Percentiles rank a stretch among this genome's conserved stretches.
Conservation (phyloP, 2,113 vertebrate genomes). For the Sterrhoptilus dennistouni region DNA sequence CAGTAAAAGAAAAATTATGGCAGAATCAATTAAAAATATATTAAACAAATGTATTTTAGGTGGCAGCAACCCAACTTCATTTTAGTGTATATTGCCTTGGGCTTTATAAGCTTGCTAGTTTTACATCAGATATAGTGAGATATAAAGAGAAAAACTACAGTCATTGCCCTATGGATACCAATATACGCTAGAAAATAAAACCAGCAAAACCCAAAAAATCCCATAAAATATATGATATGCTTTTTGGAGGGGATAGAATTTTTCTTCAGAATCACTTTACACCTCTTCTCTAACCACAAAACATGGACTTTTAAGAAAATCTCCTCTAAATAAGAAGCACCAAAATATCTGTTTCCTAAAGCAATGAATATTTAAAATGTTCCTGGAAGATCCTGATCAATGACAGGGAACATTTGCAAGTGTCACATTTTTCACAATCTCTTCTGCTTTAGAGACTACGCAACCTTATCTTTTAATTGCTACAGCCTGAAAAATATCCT, state of each 20-base stretch:
- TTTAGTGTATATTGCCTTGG: neutral
- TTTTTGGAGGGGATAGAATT: neutral
- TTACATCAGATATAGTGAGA: neutral
- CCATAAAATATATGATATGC: neutral
- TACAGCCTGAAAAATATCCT: neutral
- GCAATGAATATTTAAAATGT: neutral
- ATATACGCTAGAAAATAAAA: neutral
- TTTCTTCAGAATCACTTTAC: neutral
- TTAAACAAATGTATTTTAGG: constrained; percentile 45
- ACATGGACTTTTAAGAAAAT: neutral
- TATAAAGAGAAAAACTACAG: constrained; percentile 16
- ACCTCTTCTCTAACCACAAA: neutral
- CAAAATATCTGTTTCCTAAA: neutral
- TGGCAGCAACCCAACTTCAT: constrained; percentile 13
- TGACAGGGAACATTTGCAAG: neutral
- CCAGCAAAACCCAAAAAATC: neutral
- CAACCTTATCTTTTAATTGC: neutral
- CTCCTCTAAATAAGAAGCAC: neutral
- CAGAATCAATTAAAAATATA: constrained; percentile 60
- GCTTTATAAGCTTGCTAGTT: neutral
- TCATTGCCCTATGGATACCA: neutral
- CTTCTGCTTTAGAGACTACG: neutral
- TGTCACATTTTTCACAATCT: neutral
- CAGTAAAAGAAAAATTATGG: constrained; percentile 57
- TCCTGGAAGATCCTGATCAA: neutral